Evolutionary conservation across 2,888 invertebrate species (phyloP).

Genomic region (Bombylius major): DNA sequence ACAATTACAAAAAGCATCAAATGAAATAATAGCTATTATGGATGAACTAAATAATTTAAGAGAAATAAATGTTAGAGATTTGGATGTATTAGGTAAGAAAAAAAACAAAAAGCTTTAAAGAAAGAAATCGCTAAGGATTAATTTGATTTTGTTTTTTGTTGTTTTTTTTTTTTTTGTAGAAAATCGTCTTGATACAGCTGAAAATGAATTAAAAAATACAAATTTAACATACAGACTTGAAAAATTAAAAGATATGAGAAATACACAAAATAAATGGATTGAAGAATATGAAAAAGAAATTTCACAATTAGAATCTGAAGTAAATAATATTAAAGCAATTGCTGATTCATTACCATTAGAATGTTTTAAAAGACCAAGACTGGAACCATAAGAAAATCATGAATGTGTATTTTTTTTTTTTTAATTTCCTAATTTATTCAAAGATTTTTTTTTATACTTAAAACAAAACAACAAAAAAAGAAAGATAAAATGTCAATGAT

Average conservation of each 20-base stretch:
- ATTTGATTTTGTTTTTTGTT: neutral
- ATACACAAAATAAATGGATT: conserved; percentile 59
- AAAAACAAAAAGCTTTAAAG: neutral
- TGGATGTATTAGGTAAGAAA: conserved; percentile 46
- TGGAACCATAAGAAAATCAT: conserved; percentile 42
- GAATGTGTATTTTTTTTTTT: neutral
- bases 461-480: neutral
- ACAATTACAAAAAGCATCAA: conserved; percentile 67
- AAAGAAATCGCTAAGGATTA: no score
- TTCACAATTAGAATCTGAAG: conserved; percentile 54
- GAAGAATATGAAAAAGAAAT: conserved; percentile 71
- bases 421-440: neutral
- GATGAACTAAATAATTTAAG: conserved; percentile 62
- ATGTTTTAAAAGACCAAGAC: conserved; percentile 64
- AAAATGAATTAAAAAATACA: conserved; percentile 54
- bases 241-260: conserved; percentile 55
- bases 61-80: conserved; percentile 54
- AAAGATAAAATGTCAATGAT: neutral
- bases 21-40: conserved; percentile 64
- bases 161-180: conserved; percentile 36
- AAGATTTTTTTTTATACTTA: neutral
- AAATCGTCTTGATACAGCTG: conserved; percentile 53
- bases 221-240: conserved; percentile 66
- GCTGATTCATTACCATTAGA: conserved; percentile 67
- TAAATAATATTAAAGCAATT: conserved; percentile 71